Conservation (phyloP, 2,113 vertebrate genomes). For the Vidua macroura region DNA sequence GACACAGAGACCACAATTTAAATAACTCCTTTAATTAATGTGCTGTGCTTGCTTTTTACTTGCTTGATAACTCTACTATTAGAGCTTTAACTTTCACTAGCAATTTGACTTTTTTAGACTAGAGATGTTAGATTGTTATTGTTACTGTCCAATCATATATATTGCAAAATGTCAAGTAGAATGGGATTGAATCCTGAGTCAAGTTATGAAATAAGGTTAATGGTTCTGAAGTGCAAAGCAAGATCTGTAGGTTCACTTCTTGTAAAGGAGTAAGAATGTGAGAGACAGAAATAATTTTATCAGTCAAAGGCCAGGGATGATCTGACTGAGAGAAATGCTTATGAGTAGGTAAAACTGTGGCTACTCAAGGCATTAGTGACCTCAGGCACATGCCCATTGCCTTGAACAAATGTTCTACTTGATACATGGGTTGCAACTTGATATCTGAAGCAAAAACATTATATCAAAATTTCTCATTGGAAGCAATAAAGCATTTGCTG, state of each 20-base stretch:
- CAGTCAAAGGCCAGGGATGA: background rate
- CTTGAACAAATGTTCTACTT: background rate
- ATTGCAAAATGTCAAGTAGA: background rate
- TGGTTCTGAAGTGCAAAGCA: background rate
- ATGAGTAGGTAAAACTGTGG: background rate
- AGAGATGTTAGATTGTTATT: background rate
- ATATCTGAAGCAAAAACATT: background rate
- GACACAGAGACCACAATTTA: background rate
- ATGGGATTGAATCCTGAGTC: background rate
- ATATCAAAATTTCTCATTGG: background rate
- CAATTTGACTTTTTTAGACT: background rate
- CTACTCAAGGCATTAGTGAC: background rate
- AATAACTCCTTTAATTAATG: background rate
- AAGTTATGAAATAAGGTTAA: background rate
- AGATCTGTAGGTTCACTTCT: background rate
- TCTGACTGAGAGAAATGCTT: background rate
- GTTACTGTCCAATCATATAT: background rate
- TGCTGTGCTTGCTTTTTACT: background rate
- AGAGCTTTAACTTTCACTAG: background rate
- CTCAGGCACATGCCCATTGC: background rate
- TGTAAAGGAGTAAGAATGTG: background rate
- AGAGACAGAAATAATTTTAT: background rate
- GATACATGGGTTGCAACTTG: background rate
- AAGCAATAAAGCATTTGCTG: background rate
- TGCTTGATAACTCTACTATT: background rate